Conservation (phyloP, 1,140 invertebrate genomes). For the Colletes latitarsis region DNA sequence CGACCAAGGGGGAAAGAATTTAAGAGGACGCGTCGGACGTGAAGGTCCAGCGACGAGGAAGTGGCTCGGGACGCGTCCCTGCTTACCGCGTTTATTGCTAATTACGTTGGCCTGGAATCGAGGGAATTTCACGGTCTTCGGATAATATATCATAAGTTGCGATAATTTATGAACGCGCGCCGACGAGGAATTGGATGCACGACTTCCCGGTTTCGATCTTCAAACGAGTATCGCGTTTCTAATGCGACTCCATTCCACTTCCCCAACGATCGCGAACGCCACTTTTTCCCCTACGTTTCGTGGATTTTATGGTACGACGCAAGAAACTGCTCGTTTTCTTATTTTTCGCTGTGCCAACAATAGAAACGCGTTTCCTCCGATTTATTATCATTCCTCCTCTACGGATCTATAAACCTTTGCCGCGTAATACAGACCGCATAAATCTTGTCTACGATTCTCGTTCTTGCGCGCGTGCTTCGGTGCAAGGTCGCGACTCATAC, state of each 20-base stretch:
- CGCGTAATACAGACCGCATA: neutral
- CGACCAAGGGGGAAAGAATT: neutral
- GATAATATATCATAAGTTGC: neutral
- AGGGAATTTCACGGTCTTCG: slow-evolving; percentile 22
- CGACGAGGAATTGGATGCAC: slow-evolving; percentile 4
- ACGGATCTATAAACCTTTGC: neutral
- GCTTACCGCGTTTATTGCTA: slow-evolving; percentile 50
- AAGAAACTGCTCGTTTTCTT: neutral
- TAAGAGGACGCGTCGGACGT: neutral
- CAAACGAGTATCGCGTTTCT: slow-evolving; percentile 28
- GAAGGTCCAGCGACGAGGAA: slow-evolving; percentile 26
- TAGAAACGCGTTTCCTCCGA: neutral
- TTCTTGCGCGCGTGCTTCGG: neutral
- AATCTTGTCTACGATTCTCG: neutral
- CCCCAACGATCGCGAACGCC: neutral
- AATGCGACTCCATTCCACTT: slow-evolving; percentile 15
- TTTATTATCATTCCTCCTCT: slow-evolving; percentile 7
- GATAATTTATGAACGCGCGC: slow-evolving; percentile 53
- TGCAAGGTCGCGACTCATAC: neutral
- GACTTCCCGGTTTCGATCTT: neutral
- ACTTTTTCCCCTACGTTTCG: slow-evolving; percentile 23
- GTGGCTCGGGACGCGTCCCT: neutral
- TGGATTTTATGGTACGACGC: slow-evolving; percentile 14
- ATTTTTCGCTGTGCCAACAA: neutral
- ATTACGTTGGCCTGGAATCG: slow-evolving; percentile 44